Conservation (phyloP, 2,797 vertebrate species). For the Lates japonicus region DNA sequence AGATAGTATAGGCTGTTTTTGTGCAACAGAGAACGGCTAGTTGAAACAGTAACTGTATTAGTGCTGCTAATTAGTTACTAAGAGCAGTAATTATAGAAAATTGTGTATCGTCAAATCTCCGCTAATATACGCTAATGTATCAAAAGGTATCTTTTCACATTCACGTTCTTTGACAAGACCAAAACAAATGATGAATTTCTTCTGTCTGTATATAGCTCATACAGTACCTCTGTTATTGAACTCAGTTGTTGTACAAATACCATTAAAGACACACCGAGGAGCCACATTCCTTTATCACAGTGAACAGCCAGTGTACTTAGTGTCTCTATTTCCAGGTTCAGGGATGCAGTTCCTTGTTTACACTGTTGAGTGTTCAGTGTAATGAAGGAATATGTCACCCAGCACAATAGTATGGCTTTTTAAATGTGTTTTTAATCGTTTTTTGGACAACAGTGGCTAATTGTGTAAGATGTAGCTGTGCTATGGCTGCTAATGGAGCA, state of each 20-base stretch:
- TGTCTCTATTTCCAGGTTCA: neutral
- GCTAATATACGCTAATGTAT: neutral
- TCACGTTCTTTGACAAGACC: neutral
- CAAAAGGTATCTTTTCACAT: neutral
- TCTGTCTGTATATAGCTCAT: too few relatives aligned
- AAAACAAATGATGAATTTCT: neutral
- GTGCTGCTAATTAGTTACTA: neutral
- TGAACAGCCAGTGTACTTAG: neutral
- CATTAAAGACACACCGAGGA: conserved; percentile 9
- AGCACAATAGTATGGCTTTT: conserved; percentile 21
- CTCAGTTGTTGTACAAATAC: neutral
- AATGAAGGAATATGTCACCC: conserved; percentile 44
- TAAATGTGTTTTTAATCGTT: conserved; percentile 37
- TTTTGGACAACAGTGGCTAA: conserved; percentile 27
- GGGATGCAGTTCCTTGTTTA: conserved; percentile 23
- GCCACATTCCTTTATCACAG: neutral
- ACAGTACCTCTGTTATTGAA: neutral
- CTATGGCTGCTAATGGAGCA: conserved; percentile 26
- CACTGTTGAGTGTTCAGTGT: conserved; percentile 19
- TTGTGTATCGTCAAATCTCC: neutral
- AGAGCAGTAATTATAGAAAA: neutral
- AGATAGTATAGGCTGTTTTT: neutral
- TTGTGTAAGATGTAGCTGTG: conserved; percentile 23
- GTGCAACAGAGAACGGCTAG: neutral
- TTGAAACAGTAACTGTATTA: neutral